phyloP scores from a whole-genome alignment of 1,140 invertebrate species.

The Ganaspis sp. region DNA sequence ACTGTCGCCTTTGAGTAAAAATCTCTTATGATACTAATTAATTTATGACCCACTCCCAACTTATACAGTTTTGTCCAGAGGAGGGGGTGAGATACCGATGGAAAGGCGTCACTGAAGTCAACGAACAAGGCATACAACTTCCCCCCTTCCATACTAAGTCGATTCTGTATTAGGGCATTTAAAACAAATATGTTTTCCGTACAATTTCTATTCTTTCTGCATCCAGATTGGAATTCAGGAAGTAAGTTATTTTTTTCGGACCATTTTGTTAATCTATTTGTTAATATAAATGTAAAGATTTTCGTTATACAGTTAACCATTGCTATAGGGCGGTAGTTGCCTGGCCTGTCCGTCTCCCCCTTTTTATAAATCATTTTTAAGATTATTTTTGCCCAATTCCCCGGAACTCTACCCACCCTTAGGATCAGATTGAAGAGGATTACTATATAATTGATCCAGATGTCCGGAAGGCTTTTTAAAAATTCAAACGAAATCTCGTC shows the following conservation, averaged over 20 bases:
- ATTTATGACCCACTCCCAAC: background rate
- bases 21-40: background rate
- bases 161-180: background rate
- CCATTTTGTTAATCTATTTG: background rate
- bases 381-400: too few species aligned
- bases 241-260: background rate
- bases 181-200: background rate
- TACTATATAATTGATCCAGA: background rate
- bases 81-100: background rate
- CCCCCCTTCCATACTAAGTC: background rate
- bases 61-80: background rate
- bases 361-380: background rate
- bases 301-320: too few species aligned
- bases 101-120: background rate
- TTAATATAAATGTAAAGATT: background rate
- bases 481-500: background rate
- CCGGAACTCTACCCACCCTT: too few species aligned
- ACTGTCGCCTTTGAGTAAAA: background rate
- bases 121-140: background rate
- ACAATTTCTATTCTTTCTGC: background rate
- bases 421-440: background rate
- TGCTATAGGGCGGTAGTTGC: constrained; percentile 20
- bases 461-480: background rate
- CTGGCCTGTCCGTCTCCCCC: background rate
- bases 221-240: too few species aligned